These are phyloP conservation scores for Fabriciana adippe DNA, from an alignment of 2,888 invertebrate genomes.

Conservation along the genomic window DNA sequence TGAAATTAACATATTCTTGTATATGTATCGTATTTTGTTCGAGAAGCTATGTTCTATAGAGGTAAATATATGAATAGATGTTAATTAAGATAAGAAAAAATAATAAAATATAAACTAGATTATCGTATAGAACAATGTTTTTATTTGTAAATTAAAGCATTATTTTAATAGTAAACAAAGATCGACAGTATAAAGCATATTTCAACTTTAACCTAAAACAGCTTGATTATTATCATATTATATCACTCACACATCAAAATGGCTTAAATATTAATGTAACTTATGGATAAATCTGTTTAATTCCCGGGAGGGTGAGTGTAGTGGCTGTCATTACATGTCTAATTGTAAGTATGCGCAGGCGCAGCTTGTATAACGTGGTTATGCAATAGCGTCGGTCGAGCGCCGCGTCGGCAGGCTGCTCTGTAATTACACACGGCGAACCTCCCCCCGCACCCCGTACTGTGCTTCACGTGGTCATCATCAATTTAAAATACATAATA, in stretches of 20 bases:
- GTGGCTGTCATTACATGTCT: constrained; percentile 62
- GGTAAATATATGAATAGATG: too few relatives aligned
- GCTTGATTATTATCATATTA: too few relatives aligned
- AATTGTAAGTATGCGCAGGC: constrained; percentile 56
- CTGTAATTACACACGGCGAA: constrained; percentile 68
- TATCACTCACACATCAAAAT: too few relatives aligned
- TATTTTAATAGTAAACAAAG: too few relatives aligned
- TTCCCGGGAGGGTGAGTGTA: constrained; percentile 47
- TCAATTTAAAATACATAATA: constrained; percentile 30
- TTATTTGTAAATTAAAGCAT: too few relatives aligned
- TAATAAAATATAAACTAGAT: too few relatives aligned
- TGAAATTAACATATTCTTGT: constrained; percentile 35
- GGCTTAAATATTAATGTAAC: not conserved
- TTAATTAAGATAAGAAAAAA: not conserved
- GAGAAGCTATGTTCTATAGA: constrained; percentile 9
- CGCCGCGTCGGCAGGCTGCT: constrained; percentile 50
- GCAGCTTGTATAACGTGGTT: constrained; percentile 57
- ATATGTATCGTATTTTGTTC: constrained; percentile 15
- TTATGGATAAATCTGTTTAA: not conserved
- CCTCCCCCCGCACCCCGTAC: constrained; percentile 38
- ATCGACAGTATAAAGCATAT: too few relatives aligned
- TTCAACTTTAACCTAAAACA: too few relatives aligned
- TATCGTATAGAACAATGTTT: too few relatives aligned
- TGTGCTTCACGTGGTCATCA: constrained; percentile 43
- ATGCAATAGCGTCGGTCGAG: constrained; percentile 59